Conservation (phyloP, 2,113 vertebrate species). For the Zosterops hypoxanthus region DNA sequence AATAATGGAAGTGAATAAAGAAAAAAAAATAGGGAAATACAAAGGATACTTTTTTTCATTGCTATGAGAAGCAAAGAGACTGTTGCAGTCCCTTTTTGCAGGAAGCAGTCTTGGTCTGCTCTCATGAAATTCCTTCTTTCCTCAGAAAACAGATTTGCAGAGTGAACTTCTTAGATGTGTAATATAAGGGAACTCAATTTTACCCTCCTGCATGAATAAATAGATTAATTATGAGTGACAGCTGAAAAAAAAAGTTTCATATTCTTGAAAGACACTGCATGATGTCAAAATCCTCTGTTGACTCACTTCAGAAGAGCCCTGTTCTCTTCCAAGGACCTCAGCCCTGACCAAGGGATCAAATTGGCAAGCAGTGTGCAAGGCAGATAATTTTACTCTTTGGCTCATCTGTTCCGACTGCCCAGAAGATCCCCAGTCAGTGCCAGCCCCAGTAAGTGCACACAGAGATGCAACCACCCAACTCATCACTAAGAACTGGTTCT, state of each 20-base stretch:
- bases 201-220: not conserved
- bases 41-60: not conserved
- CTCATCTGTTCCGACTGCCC: not conserved
- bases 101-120: not conserved
- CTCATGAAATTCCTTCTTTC: not conserved
- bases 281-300: not conserved
- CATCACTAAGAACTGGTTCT: not conserved
- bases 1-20: not conserved
- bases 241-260: not conserved
- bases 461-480: not conserved
- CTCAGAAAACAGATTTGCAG: not conserved
- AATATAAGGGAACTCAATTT: not conserved
- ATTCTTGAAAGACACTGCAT: not conserved
- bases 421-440: not conserved
- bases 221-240: not conserved
- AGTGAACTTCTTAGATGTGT: not conserved
- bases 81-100: not conserved
- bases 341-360: not conserved
- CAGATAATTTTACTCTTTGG: not conserved
- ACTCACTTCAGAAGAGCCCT: not conserved
- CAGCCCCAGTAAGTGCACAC: not conserved
- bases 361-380: not conserved
- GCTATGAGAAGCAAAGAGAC: not conserved
- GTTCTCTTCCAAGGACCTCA: not conserved
- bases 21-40: not conserved